Evolutionary conservation across 2,888 invertebrate genomes (phyloP), one percentile per base, ranked within the genome.

Genomic region (Dryobotodes eremita): DNA sequence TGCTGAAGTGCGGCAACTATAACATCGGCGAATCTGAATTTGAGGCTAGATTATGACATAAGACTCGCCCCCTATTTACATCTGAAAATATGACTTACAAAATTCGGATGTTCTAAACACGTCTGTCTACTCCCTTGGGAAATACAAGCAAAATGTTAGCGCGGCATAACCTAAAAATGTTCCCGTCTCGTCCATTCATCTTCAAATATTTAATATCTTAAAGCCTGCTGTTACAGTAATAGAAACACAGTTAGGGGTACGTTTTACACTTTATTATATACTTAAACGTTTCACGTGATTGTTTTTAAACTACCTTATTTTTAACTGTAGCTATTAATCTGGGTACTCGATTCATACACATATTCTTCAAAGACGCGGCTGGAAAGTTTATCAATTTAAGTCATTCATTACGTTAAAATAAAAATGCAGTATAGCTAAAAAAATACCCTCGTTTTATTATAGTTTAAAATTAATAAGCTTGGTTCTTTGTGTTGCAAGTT

Each of bases 141-240:
- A n/a, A 20, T 15, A 31, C 23, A 20, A 0, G 10, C 10, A 8
- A 46, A 5, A 46, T 46, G 13, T 20, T 31, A 15, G 1, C 4
- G 1, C 42, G 57, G n/a, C 59, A 6, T 64, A n/a, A 77, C 57
- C 57, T 65, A 57, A 77, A 62, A 6, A 59, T 76, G 26, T 64
- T 69, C 7, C 6, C 4, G 26, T 64, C 46, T 69, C 8, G 10
- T 50, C 42, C 48, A 70, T 77, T 59, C 46, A 70, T 57, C 53
- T 55, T 48, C 46, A 83, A 80, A 77, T 53, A 64, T 83, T 69
- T 77, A 59, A 83, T 83, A 26, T 83, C 13, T 20, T 15, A 0
- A 64, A 83, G 36, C 69, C 64, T 46, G 62, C 78, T 70, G 78
- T 64, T 59, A 59, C 64, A 26, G 64, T 70, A 77, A 83, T 80